These are phyloP conservation scores for Flexamia atlantica DNA, from an alignment of 2,888 invertebrate genomes.

Conservation along the genomic window DNA sequence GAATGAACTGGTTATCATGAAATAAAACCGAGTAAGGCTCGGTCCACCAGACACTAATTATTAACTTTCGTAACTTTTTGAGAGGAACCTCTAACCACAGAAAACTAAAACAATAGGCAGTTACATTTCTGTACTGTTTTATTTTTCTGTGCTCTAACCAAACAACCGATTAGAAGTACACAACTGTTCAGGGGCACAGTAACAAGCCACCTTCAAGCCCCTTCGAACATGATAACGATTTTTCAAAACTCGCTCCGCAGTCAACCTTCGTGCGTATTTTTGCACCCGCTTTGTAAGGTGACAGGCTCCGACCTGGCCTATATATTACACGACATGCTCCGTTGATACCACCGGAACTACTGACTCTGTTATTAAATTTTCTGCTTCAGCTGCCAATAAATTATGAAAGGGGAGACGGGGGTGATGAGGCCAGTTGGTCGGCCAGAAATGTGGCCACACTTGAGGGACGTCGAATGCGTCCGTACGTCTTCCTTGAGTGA, in stretches of 20 bases:
- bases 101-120: too few species aligned
- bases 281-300: neutral
- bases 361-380: slow-evolving; percentile 57
- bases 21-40: too few species aligned
- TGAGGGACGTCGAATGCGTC: neutral
- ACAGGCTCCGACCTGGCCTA: slow-evolving; percentile 15
- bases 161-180: too few species aligned
- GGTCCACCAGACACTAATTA: too few species aligned
- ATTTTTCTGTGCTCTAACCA: too few species aligned
- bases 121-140: too few species aligned
- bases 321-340: slow-evolving; percentile 54
- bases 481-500: neutral
- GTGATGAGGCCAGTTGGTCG: slow-evolving; percentile 40
- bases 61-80: too few species aligned
- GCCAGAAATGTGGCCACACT: slow-evolving; percentile 1
- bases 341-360: slow-evolving; percentile 48
- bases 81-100: too few species aligned
- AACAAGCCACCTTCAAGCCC: neutral
- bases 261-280: neutral
- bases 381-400: slow-evolving; percentile 58
- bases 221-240: neutral
- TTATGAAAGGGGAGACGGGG: slow-evolving; percentile 51
- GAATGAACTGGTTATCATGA: too few species aligned
- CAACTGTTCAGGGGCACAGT: too few species aligned
- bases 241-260: neutral